These are phyloP conservation scores for Grus americana DNA, from an alignment of 2,113 vertebrate species.

Conservation along the genomic window DNA sequence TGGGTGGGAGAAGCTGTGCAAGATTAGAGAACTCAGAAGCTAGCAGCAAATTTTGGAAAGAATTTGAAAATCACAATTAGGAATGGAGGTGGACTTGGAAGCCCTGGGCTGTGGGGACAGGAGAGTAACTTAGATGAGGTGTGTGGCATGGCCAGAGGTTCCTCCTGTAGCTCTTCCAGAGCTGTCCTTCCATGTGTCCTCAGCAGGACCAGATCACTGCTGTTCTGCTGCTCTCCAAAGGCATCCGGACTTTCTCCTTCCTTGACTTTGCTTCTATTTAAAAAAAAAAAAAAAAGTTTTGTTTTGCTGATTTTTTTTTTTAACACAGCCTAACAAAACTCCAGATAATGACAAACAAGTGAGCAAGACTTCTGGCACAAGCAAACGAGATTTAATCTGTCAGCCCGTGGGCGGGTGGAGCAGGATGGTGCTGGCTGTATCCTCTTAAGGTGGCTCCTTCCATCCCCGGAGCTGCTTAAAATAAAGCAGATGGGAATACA, in stretches of 20 bases:
- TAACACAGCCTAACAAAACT: constrained; percentile 26
- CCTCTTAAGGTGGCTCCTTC: constrained; percentile 60
- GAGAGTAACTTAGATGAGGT: background rate
- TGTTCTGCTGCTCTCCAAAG: background rate
- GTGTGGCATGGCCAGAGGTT: background rate
- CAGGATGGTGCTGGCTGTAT: constrained; percentile 11
- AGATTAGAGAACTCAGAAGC: background rate
- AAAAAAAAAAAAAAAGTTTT: background rate
- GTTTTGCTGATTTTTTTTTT: constrained; percentile 24
- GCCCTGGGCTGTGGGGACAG: background rate
- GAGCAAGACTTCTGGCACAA: constrained; percentile 61
- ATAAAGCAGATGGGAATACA: constrained; percentile 53
- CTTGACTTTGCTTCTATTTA: background rate
- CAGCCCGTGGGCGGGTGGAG: constrained; percentile 19
- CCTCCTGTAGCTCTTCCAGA: background rate
- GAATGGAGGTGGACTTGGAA: background rate
- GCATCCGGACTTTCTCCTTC: background rate
- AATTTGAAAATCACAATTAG: background rate
- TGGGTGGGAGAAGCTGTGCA: background rate
- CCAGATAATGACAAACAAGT: constrained; percentile 65
- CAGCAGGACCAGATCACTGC: background rate
- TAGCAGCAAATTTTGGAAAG: background rate
- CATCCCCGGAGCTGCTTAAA: constrained; percentile 44
- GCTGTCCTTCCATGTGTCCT: background rate
- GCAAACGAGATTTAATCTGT: constrained; percentile 43